Conservation (phyloP, 2,888 invertebrate genomes). For the Aporophyla lueneburgensis region DNA sequence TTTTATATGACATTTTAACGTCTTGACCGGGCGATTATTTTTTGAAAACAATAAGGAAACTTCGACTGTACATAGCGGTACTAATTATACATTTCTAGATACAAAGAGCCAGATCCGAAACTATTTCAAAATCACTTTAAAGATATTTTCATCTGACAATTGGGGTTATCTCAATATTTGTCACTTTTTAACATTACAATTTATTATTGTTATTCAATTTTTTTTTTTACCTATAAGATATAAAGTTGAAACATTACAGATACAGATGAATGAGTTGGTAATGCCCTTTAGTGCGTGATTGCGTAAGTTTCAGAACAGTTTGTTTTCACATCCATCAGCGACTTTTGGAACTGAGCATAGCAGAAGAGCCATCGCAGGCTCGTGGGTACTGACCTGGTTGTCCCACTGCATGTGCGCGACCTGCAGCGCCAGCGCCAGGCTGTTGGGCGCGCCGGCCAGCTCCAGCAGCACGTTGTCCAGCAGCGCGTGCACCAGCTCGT, state of each 20-base stretch:
- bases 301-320: not conserved
- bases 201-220: not conserved
- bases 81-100: not conserved
- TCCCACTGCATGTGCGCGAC: constrained; percentile 96
- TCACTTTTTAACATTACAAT: not conserved
- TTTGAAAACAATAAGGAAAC: too few species aligned
- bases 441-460: constrained; percentile 81
- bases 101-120: too few species aligned
- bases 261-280: not conserved
- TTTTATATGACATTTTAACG: too few species aligned
- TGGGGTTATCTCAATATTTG: not conserved
- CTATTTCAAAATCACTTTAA: too few species aligned
- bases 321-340: not conserved
- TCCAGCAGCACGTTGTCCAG: constrained; percentile 92
- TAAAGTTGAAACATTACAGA: not conserved
- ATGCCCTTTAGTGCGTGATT: not conserved
- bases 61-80: too few species aligned
- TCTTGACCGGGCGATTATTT: too few species aligned
- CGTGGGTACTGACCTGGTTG: constrained; percentile 90
- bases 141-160: too few species aligned
- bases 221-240: too few species aligned
- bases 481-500: constrained; percentile 95
- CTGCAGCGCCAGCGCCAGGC: constrained; percentile 92
- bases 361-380: not conserved
- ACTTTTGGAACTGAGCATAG: not conserved